phyloP scores from a whole-genome alignment of 2,888 invertebrate genomes.

The Syrista parreyssii region DNA sequence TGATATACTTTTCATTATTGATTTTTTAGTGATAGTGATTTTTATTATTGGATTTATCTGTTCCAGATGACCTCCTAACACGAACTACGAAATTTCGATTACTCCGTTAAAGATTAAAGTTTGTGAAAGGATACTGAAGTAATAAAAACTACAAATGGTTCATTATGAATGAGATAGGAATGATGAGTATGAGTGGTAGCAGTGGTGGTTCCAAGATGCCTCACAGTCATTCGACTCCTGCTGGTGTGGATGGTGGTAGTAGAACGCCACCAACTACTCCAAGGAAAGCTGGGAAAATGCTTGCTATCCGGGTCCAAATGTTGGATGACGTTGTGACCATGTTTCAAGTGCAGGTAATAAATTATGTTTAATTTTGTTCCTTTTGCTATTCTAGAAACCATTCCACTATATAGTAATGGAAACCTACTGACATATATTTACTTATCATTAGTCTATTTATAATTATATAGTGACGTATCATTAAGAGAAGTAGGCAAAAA shows the following conservation, averaged over 20 bases:
- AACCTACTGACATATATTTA: too few relatives aligned
- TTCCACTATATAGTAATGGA: too few relatives aligned
- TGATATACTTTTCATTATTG: too few relatives aligned
- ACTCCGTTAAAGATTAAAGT: constrained; percentile 15
- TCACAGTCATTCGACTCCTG: constrained; percentile 86
- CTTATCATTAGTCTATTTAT: too few relatives aligned
- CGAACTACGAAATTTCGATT: constrained; percentile 13
- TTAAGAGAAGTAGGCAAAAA: too few relatives aligned
- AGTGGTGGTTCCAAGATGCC: constrained; percentile 76
- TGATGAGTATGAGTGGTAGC: constrained; percentile 59
- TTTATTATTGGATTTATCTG: constrained; percentile 14
- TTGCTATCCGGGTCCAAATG: constrained; percentile 89
- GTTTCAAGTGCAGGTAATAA: constrained; percentile 90
- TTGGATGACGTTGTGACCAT: constrained; percentile 89
- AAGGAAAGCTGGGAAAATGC: constrained; percentile 88
- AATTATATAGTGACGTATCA: too few relatives aligned
- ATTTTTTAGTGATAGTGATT: not conserved
- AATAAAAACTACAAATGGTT: constrained; percentile 33
- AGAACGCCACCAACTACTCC: constrained; percentile 84
- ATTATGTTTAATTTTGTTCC: too few relatives aligned
- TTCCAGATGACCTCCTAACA: constrained; percentile 52
- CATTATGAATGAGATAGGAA: constrained; percentile 60
- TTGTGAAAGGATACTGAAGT: constrained; percentile 21
- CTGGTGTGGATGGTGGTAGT: constrained; percentile 82
- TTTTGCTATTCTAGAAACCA: too few relatives aligned